These are phyloP conservation scores for Ephestia elutella DNA, from an alignment of 1,140 invertebrate genomes.

Conservation along the genomic window DNA sequence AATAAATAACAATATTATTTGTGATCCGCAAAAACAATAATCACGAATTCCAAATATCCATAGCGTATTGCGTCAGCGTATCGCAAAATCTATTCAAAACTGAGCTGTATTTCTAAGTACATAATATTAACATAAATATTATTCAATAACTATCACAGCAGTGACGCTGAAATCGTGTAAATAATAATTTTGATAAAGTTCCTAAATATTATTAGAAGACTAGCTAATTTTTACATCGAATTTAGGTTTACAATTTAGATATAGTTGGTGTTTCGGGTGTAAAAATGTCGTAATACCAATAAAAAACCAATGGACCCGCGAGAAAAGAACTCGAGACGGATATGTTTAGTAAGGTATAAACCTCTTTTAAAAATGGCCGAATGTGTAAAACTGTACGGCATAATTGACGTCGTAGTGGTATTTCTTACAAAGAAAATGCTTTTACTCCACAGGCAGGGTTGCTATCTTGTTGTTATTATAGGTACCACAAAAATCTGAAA, in stretches of 20 bases:
- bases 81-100: not conserved
- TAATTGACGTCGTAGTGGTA: not conserved
- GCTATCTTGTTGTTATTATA: too few species aligned
- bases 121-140: constrained; percentile 29
- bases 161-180: constrained; percentile 21
- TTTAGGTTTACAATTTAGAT: not conserved
- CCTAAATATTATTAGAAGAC: constrained; percentile 30
- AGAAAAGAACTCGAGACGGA: not conserved
- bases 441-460: too few species aligned
- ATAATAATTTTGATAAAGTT: constrained; percentile 29
- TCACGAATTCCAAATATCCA: not conserved
- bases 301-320: not conserved
- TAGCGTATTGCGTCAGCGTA: not conserved
- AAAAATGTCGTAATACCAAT: not conserved
- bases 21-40: too few species aligned
- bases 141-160: constrained; percentile 32
- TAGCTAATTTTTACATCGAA: constrained; percentile 26
- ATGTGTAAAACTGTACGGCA: not conserved
- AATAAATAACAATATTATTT: too few species aligned
- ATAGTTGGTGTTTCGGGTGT: not conserved
- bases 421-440: too few species aligned
- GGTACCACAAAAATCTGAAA: too few species aligned
- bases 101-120: constrained; percentile 21
- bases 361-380: not conserved
- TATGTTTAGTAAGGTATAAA: not conserved